These are phyloP conservation scores for Lissonota sp. DNA, from an alignment of 2,888 invertebrate genomes.

Conservation along the genomic window DNA sequence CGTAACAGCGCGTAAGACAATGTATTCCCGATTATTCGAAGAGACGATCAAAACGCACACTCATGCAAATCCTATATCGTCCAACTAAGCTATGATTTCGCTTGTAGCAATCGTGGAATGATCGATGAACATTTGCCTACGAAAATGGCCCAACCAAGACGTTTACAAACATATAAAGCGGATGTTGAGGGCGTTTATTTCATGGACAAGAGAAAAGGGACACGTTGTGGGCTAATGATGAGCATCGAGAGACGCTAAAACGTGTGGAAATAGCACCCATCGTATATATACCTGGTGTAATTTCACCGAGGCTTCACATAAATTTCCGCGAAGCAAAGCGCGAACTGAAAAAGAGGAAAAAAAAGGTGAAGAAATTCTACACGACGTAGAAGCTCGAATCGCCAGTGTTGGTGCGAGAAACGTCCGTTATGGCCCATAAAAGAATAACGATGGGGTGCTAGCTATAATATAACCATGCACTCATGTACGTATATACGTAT, in stretches of 20 bases:
- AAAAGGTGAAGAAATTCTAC: slow-evolving; percentile 11
- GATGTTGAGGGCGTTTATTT: no score
- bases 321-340: slow-evolving; percentile 13
- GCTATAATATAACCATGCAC: slow-evolving; percentile 21
- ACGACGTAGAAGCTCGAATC: not conserved
- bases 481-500: slow-evolving; percentile 8
- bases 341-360: slow-evolving; percentile 14
- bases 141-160: no score
- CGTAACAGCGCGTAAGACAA: no score
- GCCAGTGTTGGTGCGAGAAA: slow-evolving; percentile 40
- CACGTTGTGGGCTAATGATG: not conserved
- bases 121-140: no score
- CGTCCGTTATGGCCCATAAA: slow-evolving; percentile 55
- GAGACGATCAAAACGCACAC: no score
- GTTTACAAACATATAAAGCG: no score
- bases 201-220: not conserved
- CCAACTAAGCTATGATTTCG: no score
- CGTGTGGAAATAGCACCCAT: not conserved
- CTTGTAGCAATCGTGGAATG: no score
- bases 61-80: no score
- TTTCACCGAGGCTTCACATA: not conserved
- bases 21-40: no score
- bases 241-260: not conserved
- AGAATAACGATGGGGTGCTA: slow-evolving; percentile 57
- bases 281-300: not conserved